These are phyloP conservation scores for Protobothrops mucrosquamatus DNA, from an alignment of 2,113 vertebrate species.

Conservation along the genomic window DNA sequence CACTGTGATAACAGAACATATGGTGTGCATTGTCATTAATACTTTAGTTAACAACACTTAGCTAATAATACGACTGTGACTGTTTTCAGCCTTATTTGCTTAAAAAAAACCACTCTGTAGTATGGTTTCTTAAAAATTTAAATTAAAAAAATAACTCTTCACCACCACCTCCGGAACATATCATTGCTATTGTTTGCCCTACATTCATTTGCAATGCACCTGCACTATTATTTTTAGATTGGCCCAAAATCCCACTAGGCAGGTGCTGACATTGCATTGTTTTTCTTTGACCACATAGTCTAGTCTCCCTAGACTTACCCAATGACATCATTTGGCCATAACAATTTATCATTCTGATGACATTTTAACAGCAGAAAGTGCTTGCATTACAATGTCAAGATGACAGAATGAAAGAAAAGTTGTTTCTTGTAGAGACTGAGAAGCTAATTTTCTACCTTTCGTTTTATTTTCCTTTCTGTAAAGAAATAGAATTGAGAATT, in stretches of 20 bases:
- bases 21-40: neutral
- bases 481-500: neutral
- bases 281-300: neutral
- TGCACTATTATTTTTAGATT: constrained; percentile 20
- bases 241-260: neutral
- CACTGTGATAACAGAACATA: neutral
- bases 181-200: neutral
- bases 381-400: constrained; percentile 26
- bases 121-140: neutral
- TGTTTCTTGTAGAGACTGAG: constrained; percentile 8
- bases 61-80: neutral
- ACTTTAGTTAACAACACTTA: neutral
- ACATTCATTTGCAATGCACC: neutral
- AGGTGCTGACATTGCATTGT: constrained; percentile 10
- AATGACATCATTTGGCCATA: constrained; percentile 35
- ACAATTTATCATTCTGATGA: constrained; percentile 22
- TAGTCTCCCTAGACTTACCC: constrained; percentile 3
- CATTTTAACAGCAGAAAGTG: constrained; percentile 27
- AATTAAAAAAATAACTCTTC: neutral
- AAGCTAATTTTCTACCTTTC: constrained; percentile 2
- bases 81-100: neutral
- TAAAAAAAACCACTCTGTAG: neutral
- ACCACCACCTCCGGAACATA: neutral
- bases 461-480: neutral
- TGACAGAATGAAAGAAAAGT: constrained; percentile 15